Evolutionary conservation across 2,888 invertebrate species (phyloP), one percentile per base, ranked within the genome.

Genomic region (Epinotia demarniana): DNA sequence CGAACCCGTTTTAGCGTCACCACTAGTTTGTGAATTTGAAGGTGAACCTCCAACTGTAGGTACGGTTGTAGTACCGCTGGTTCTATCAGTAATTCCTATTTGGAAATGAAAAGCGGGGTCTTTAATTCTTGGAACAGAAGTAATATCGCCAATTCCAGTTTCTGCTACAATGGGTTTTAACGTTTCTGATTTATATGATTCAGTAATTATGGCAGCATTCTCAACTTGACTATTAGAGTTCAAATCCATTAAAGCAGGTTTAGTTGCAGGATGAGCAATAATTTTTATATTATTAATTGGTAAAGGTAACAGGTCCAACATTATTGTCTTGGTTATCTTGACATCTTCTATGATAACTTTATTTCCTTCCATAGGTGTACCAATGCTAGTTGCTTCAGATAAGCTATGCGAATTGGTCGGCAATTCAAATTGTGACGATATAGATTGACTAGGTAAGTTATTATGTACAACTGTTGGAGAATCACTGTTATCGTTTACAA

Each of bases 111-210:
- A 46, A 27, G n/a, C n/a, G 16, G 23, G 2, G 27, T 33, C 27
- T 27, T 16, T 3, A 16, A 53, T 19, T 27, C 3, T 12, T 49
- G 64, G n/a, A 27, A 27, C 4, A 53, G 27, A 33, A 13, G 27
- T 27, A 33, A 53, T n/a, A 53, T 66, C 27, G 23, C 46, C 23
- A 49, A 16, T 23, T 49, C 19, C 16, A 23, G 9, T 49, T 9
- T 23, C 33, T 39, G 5, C 27, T 2, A 13, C 12, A 13, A 4
- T 19, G 18, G 60, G 53, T 61, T 67, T 43, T 9, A 39, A 23
- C 5, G 58, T 70, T 67, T 12, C 53, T 8, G 58, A 23, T 53
- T 53, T 53, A 43, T 39, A 70, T 53, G 64, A 23, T 39, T 70
- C 70, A 18, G 64, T 53, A 64, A 39, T n/a, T 23, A 57, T 58